phyloP scores from a whole-genome alignment of 2,113 vertebrate species.

The Rhabdornis inornatus region DNA sequence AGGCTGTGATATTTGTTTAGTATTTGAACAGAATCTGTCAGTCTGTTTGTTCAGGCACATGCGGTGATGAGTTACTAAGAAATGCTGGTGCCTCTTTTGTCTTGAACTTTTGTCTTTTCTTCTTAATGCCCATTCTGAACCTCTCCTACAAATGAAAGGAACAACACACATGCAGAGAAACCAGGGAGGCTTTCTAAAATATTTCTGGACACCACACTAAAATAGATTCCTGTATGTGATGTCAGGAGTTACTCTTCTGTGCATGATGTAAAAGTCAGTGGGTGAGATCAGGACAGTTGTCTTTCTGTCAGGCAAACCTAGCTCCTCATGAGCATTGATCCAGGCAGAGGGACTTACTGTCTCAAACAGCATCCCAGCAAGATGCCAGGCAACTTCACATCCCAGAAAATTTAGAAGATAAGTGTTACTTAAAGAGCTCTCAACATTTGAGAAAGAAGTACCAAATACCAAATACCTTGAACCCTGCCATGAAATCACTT shows the following conservation, averaged over 20 bases:
- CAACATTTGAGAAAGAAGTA: background rate
- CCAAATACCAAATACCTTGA: background rate
- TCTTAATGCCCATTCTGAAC: background rate
- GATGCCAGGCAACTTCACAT: background rate
- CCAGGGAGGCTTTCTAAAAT: background rate
- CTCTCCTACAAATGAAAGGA: background rate
- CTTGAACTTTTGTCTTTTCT: background rate
- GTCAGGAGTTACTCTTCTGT: background rate
- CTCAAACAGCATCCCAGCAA: background rate
- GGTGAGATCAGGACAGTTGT: background rate
- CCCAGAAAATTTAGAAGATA: background rate
- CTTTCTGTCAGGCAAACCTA: background rate
- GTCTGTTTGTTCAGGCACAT: constrained; percentile 21
- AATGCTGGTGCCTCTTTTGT: background rate
- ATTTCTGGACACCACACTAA: background rate
- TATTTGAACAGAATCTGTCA: constrained; percentile 41
- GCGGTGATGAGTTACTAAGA: background rate
- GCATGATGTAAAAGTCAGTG: background rate
- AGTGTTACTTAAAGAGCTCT: background rate
- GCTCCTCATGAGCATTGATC: background rate
- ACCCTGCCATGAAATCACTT: background rate
- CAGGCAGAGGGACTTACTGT: background rate
- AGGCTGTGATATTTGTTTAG: constrained; percentile 55
- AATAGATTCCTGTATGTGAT: background rate
- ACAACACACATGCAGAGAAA: background rate